Base-by-base conservation (phyloP, 2,113 vertebrate species). In the Osmerus mordax region DNA sequence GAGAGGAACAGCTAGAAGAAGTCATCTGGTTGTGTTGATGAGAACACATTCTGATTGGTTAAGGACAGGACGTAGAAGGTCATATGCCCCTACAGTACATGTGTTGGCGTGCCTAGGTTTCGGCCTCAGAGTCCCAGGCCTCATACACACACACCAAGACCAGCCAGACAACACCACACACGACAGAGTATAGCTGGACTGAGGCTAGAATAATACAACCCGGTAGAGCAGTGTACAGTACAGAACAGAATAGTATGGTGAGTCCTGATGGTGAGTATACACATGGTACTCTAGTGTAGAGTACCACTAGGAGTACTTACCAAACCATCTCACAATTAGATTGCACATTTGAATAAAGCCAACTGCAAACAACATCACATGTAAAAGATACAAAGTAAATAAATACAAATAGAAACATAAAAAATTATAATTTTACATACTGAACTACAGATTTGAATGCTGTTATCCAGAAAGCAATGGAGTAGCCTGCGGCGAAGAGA, bases 271-370 rank as follows among this genome's bases (percentile, higher is more conserved):
- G 41, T 9, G 41, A 47, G 2, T 9, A 47, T 12, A 47, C 41
- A 47, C 7, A 47, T 47, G 9, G 41, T 47, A 47, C 41, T 47
- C 8, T 36, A 19, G 5, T 36, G 29, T 28, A 64, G 62, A 56
- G 16, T 56, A 56, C 54, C n/a, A n/a, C n/a, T 28, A 11, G 25
- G 28, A 36, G 28, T 12, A 64, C 23, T 7, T 11, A n/a, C 25
- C 16, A 41, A 64, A 28, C 29, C 16, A 64, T 14, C 16, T 3
- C 14, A 62, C 62, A 64, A 6, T 25, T 64, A 29, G 7, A 64
- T 47, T 41, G 62, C 62, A 64, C 62, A 64, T 16, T 32, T 16
- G 29, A 64, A 64, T 64, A 13, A 64, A 62, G 16, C 62, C 3
- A 41, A 64, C 29, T 18, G 29, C 9, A 15, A 7, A 28, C 28